Base-by-base conservation (phyloP, 2,113 vertebrate genomes). In the Pachypanchax playfairii region DNA sequence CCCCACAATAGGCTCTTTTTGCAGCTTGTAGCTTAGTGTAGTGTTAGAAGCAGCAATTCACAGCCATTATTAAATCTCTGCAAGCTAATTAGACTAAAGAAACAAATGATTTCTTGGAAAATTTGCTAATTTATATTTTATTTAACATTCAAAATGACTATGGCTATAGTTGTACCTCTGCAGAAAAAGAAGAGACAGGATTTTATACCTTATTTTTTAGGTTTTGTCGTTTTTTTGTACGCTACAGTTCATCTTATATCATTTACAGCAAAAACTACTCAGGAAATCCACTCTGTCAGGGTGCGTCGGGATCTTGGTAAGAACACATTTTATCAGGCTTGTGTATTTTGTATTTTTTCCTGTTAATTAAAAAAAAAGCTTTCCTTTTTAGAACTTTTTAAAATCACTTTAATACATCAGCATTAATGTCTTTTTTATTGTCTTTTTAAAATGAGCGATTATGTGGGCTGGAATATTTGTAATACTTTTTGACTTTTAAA, bases 271-370 rank as follows among this genome's bases (percentile, higher is more conserved):
- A 55, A 63, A 31, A 20, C 67, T 48, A 44, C 77, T 22, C 64
- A 67, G 56, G 64, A 55, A 12, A 35, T 1, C 6, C 71, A 36
- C 31, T 21, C 75, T 5, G 10, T 21, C 22, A 75, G 91, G 79
- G 60, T 73, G 28, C 90, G 90, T 0, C 75, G 92, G 24, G 90
- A 84, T 43, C 66, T 88, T 0, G 91, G 92, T 93, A 74, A 90
- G 92, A 15, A 35, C 17, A 8, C 13, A 44, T 3, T 17, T 17
- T 25, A 35, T 35, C 1, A 35, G 11, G 6, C 29, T 31, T 31
- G 29, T 31, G 29, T 31, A 10, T 9, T 31, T 31, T 31, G 29
- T 3, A 10, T 31, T 31, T n/a, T n/a, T n/a, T n/a, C n/a, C n/a
- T n/a, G n/a, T n/a, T n/a, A n/a, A n/a, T n/a, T n/a, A n/a, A n/a